Conservation (phyloP, 2,888 invertebrate species). For the Caenorhabditis sinica region DNA sequence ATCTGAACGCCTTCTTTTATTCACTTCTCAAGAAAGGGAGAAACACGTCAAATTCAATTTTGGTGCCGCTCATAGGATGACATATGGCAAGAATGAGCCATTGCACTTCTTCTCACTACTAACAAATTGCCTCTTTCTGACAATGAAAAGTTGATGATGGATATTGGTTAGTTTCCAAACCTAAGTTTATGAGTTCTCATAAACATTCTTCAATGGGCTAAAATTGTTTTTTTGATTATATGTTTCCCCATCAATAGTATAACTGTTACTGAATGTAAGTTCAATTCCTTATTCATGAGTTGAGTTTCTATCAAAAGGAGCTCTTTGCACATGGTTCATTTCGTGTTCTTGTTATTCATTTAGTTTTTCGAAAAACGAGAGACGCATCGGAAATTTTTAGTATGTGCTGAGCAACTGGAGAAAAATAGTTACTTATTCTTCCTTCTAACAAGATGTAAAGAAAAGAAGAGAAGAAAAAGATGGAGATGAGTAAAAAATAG, state of each 20-base stretch:
- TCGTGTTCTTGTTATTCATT: conserved; percentile 45
- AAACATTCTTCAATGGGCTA: too few relatives aligned
- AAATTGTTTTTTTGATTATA: conserved; percentile 26
- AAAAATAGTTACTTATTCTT: conserved; percentile 14
- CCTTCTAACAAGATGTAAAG: background rate
- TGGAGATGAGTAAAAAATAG: conserved; percentile 8
- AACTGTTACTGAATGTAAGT: too few relatives aligned
- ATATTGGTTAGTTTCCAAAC: too few relatives aligned
- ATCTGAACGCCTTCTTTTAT: conserved; percentile 32
- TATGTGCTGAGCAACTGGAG: conserved; percentile 13
- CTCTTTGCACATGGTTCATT: conserved; percentile 7
- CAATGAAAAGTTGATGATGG: too few relatives aligned
- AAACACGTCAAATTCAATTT: conserved; percentile 42
- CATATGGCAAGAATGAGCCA: conserved; percentile 56
- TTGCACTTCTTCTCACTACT: conserved; percentile 17
- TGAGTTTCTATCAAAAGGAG: background rate
- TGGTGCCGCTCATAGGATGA: conserved; percentile 41
- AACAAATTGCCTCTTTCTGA: conserved; percentile 45
- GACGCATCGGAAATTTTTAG: conserved; percentile 22
- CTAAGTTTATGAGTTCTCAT: too few relatives aligned
- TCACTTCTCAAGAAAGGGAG: background rate
- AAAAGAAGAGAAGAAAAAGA: conserved; percentile 1
- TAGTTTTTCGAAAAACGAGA: conserved; percentile 10
- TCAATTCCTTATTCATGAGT: conserved; percentile 23
- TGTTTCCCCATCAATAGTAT: too few relatives aligned